Base-by-base conservation (phyloP, 2,888 invertebrate genomes). In the Andrena haemorrhoa region DNA sequence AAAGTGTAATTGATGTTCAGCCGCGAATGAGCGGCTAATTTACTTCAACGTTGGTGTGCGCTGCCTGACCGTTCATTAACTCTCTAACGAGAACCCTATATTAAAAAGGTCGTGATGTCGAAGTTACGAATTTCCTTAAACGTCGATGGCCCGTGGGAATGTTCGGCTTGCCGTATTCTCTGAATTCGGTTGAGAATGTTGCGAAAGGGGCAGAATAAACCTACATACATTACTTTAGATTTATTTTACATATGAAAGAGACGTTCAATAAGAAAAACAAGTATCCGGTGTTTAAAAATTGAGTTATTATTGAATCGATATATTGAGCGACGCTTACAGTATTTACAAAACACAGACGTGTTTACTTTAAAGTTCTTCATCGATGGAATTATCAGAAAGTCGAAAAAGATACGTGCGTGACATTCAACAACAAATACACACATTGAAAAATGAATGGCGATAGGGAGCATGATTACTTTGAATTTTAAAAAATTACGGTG, bases 1-100 rank as follows among this genome's bases (percentile, higher is more conserved):
- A 80, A 78, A 66, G 20, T 72, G 56, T 56, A 72, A 78, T 77
- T 72, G 70, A 78, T 66, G 72, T 79, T 78, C 66, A 68, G 61
- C 35, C 79, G 49, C 47, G 63, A 72, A 78, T 72, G 72, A 61
- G 35, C 56, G 58, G 66, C 56, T 80, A 80, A 80, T 66, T 79
- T 78, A 68, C 71, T 66, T 68, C 71, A 35, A 72, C 79, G 60
- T 61, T 58, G 16, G 26, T 56, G 68, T 63, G 26, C 6, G 29
- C 29, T n/a, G 26, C 16, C 64, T 58, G 80, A 66, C 53, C 79
- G 56, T 80, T 80, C 72, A 72, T 80, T 80, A 78, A 66, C 56
- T 72, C 69, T 61, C 66, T 72, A 80, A 80, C 66, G 63, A 80
- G 80, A 68, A 72, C 41, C 64, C 51, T 26, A n/a, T 64, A 41